Evolutionary conservation across 2,113 vertebrate genomes (phyloP).

Genomic region (Leuciscus idus): DNA sequence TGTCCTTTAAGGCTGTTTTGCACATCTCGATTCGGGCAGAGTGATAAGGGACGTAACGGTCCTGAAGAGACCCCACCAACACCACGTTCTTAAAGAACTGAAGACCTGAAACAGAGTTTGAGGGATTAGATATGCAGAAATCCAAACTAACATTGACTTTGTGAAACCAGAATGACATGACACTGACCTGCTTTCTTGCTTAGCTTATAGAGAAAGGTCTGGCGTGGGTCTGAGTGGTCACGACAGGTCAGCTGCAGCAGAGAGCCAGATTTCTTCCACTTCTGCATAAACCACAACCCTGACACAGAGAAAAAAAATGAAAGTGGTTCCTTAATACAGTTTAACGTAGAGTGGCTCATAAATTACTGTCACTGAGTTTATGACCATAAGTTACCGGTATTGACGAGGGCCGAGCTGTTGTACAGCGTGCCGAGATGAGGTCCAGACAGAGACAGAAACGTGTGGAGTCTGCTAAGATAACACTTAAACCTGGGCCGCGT

Average conservation of each 20-base stretch:
- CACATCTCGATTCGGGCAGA: constrained; percentile 99
- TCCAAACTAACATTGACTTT: not conserved
- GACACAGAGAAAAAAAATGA: not conserved
- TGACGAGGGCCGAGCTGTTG: constrained; percentile 97
- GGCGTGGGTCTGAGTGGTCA: constrained; percentile 96
- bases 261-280: constrained; percentile 99
- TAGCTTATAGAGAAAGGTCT: constrained; percentile 98
- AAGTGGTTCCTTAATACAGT: not conserved
- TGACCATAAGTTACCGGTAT: constrained; percentile 83
- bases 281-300: constrained; percentile 99
- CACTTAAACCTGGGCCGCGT: constrained; percentile 94
- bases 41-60: constrained; percentile 98
- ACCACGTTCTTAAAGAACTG: constrained; percentile 98
- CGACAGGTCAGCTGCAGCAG: constrained; percentile 94
- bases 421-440: constrained; percentile 97
- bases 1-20: constrained; percentile 99
- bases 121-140: not conserved
- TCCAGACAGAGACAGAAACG: constrained; percentile 96
- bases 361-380: not conserved
- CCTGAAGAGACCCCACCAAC: constrained; percentile 94
- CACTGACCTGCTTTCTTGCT: constrained; percentile 95
- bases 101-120: constrained; percentile 78
- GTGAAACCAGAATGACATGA: not conserved
- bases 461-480: constrained; percentile 94
- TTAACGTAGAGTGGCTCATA: not conserved